Base-by-base conservation (phyloP, 2,797 vertebrate genomes). In the Melanotaenia nigrans region DNA sequence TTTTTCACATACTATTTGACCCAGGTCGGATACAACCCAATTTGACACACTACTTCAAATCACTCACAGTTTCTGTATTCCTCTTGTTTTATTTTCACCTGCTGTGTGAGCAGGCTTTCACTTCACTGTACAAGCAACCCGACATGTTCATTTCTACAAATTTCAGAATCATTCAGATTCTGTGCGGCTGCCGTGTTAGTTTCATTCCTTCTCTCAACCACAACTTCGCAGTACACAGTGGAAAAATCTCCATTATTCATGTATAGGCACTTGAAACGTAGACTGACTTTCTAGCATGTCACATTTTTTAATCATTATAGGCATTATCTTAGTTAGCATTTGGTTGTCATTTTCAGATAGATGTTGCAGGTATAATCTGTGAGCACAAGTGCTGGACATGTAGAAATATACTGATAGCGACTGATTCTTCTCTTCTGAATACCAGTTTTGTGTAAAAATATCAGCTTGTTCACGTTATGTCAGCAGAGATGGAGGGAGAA, bases 261-360 rank as follows among this genome's bases (percentile, higher is more conserved):
- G 22, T 83, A 85, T 86, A 90, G 82, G 73, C 90, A 92, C 84
- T 90, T 42, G 60, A 77, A 82, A 85, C 75, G 89, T 91, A 89
- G 90, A 91, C 77, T 78, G 68, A 83, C 77, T 76, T 89, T 78
- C 45, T 76, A 86, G 85, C 80, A 88, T 71, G 69, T 87, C 87
- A 77, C 79, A 79, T 91, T 84, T 73, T 56, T 81, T 86, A 49
- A 67, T 83, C 65, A 65, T 73, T 65, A 78, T 79, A 85, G 70
- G 70, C 86, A 83, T 83, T 76, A 33, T 71, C 81, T 74, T 86
- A 77, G 83, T 92, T 80, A 90, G 73, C 62, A 66, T 87, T 87
- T 75, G 56, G 80, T 91, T 90, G 4, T 83, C 57, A 74, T 87
- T 85, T 79, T 90, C 82, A 74, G 72, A 83, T 90, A 83, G 85